phyloP scores from a whole-genome alignment of 2,888 invertebrate genomes.

The Lypha dubia region DNA sequence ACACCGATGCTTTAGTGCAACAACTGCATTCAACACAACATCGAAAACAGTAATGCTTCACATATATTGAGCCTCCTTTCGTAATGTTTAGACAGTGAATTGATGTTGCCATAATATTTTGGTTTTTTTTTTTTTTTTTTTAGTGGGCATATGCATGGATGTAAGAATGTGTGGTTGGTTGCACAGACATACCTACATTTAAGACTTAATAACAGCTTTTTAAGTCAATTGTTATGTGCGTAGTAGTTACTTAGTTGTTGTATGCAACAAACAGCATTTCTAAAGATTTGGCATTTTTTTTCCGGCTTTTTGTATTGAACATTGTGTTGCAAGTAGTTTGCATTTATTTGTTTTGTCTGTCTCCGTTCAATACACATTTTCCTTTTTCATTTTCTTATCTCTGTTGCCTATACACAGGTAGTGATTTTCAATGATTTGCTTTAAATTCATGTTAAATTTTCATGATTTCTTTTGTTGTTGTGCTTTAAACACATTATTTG shows the following conservation, averaged over 20 bases:
- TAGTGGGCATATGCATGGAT: background rate
- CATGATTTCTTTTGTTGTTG: constrained; percentile 17
- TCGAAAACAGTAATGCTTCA: constrained; percentile 49
- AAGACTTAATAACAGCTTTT: constrained; percentile 70
- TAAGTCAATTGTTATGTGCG: constrained; percentile 71
- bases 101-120: constrained; percentile 32
- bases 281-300: constrained; percentile 46
- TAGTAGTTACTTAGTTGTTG: constrained; percentile 56
- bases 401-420: constrained; percentile 65
- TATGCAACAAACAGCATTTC: constrained; percentile 37
- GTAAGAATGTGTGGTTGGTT: constrained; percentile 2
- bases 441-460: constrained; percentile 60
- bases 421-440: constrained; percentile 70
- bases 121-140: too few relatives aligned
- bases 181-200: constrained; percentile 45
- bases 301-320: constrained; percentile 25
- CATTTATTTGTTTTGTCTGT: constrained; percentile 28
- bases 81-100: constrained; percentile 46
- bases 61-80: constrained; percentile 59
- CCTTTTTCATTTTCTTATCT: constrained; percentile 20
- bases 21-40: constrained; percentile 33
- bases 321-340: constrained; percentile 58
- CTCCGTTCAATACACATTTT: constrained; percentile 29
- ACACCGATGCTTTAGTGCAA: background rate
- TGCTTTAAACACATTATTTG: constrained; percentile 56